A percentile compares a stretch with the other conserved stretches of the same genome.
Evolutionary conservation across 2,888 invertebrate species (phyloP).

Genomic region (Pemphredon lugubris): DNA sequence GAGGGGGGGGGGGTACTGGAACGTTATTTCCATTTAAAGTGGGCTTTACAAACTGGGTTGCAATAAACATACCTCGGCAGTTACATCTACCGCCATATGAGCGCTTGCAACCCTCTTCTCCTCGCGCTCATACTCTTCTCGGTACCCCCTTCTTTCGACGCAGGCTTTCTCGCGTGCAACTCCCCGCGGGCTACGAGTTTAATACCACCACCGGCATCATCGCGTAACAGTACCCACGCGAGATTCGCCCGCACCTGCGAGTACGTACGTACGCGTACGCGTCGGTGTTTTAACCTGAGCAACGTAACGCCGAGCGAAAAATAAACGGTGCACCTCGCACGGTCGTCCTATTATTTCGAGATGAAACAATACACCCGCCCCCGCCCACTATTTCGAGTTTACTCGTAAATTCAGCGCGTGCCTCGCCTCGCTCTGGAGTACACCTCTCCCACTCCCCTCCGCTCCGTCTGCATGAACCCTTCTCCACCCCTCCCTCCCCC

Average conservation of each 20-base stretch:
- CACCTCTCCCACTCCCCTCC: not conserved
- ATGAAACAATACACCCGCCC: slow-evolving; percentile 12
- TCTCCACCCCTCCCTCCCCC: not conserved
- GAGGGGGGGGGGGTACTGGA: slow-evolving; percentile 30
- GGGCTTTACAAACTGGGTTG: slow-evolving; percentile 55
- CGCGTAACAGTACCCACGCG: not conserved
- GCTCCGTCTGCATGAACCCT: not conserved
- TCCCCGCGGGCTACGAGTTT: slow-evolving; percentile 33
- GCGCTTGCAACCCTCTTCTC: slow-evolving; percentile 28
- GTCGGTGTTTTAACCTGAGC: not conserved
- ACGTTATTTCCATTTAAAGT: slow-evolving; percentile 65
- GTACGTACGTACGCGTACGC: not conserved
- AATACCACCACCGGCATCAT: slow-evolving; percentile 10
- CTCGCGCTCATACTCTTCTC: not conserved
- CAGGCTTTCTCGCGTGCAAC: slow-evolving; percentile 13
- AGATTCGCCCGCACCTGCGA: not conserved
- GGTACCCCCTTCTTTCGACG: slow-evolving; percentile 4
- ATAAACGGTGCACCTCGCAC: slow-evolving; percentile 12
- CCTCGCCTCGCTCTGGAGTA: too few relatives aligned
- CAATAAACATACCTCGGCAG: slow-evolving; percentile 52
- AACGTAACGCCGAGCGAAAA: slow-evolving; percentile 4
- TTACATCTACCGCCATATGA: slow-evolving; percentile 25
- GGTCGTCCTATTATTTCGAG: slow-evolving; percentile 8
- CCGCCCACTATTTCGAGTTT: too few relatives aligned
- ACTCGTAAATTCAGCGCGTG: too few relatives aligned